These are phyloP conservation scores for Balaeniceps rex DNA, from an alignment of 2,113 vertebrate genomes.

Conservation along the genomic window DNA sequence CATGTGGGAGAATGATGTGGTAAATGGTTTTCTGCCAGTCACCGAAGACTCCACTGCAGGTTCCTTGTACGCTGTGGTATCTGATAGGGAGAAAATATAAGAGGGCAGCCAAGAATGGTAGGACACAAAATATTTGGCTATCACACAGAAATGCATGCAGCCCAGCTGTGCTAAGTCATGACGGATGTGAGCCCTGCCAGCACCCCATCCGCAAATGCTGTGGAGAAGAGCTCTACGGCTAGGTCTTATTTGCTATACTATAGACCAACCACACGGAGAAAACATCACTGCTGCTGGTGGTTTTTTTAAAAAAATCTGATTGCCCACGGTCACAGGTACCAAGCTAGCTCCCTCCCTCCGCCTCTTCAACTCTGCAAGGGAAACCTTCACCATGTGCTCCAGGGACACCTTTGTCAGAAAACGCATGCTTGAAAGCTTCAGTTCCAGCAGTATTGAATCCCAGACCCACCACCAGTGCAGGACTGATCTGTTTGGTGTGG, in stretches of 20 bases:
- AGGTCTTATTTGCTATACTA: not conserved
- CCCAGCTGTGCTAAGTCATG: not conserved
- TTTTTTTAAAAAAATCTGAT: not conserved
- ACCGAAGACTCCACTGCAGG: not conserved
- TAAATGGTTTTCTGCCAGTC: not conserved
- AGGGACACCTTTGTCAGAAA: not conserved
- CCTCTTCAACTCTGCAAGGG: not conserved
- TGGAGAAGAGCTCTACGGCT: not conserved
- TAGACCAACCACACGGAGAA: not conserved
- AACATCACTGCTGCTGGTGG: accelerated
- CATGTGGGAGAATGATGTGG: not conserved
- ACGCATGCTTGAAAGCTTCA: not conserved
- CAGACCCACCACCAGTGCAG: not conserved
- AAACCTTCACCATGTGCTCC: not conserved
- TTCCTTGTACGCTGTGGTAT: not conserved
- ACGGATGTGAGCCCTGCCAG: not conserved
- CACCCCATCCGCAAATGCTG: not conserved
- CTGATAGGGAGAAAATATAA: not conserved
- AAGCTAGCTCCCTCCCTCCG: not conserved
- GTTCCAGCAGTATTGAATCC: not conserved
- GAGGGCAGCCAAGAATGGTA: not conserved
- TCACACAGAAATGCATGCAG: not conserved
- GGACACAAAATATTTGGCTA: not conserved
- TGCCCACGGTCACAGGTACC: not conserved
- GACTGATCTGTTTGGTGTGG: not conserved